Base-by-base conservation (phyloP, 2,888 invertebrate genomes). In the Cryptophagus acutangulus region DNA sequence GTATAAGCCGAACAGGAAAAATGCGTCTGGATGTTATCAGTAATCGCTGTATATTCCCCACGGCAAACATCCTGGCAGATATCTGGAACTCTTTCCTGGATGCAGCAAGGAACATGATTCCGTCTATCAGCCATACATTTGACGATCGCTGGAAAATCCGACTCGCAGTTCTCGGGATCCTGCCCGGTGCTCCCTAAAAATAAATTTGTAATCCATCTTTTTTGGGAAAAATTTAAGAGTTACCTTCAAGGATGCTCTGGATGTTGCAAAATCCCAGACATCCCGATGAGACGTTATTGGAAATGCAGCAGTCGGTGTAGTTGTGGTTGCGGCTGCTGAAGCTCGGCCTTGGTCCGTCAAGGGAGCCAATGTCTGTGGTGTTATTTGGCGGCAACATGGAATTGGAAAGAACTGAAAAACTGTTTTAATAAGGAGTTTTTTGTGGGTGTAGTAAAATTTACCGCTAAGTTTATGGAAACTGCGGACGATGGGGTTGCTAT, bases 221-320 rank as follows among this genome's bases (percentile, higher is more conserved):
- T n/a, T n/a, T n/a, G n/a, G n/a, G n/a, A 34, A 15, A 15, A 34
- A 15, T 20, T 20, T 20, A 8, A 9, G 6, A 8, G 9, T 20
- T 18, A 64, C 70, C 70, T 63, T 70, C 70, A 9, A 70, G 41
- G 35, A 70, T 70, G 41, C 67, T 70, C 39, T 87, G 84, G 15
- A 89, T 81, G 59, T 84, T 86, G 70, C 89, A 90, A 67, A 88
- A 89, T 33, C 87, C 88, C 40, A 86, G 73, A 61, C 89, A 90
- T 30, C 74, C 68, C 6, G 71, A 66, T n/a, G 81, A 77, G 1
- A 89, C 86, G 59, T 86, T 86, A 45, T 77, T 74, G 2, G 72
- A 66, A 3, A 81, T 61, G 57, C 89, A 90, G 65, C 89, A 90
- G 53, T 84, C 82, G 0, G 87, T 87, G 67, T 87, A 88, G 66